A percentile compares a stretch with the other conserved stretches of the same genome.
Evolutionary conservation across 2,113 vertebrate species (phyloP).

Genomic region (Physeter macrocephalus): DNA sequence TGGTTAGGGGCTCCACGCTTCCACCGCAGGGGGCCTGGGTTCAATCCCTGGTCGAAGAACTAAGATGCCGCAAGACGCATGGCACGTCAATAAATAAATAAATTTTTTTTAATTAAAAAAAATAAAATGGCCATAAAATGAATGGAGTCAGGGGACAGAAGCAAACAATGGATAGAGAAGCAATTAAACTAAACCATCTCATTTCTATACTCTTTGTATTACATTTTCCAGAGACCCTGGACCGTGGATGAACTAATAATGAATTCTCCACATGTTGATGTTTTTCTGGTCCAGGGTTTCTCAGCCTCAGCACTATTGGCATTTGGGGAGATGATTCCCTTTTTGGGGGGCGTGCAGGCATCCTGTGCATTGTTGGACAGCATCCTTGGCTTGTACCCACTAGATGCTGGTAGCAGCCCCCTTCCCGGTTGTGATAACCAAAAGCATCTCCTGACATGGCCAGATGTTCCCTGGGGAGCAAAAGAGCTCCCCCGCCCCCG

Average conservation of each 20-base stretch:
- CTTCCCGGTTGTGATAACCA: not conserved
- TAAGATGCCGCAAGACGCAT: not conserved
- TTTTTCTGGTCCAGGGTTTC: not conserved
- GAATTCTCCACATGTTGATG: not conserved
- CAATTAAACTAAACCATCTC: not conserved
- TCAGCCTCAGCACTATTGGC: not conserved
- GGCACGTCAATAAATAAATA: not conserved
- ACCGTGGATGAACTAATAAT: not conserved
- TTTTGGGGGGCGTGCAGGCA: not conserved
- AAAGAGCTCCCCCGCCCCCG: not conserved
- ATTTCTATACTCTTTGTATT: not conserved
- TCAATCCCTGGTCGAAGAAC: not conserved
- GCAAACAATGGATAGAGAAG: not conserved
- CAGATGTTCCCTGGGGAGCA: not conserved
- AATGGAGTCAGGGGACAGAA: not conserved
- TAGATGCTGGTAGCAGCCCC: not conserved
- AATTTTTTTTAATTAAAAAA: not conserved
- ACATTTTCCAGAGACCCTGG: not conserved
- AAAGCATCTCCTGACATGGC: not conserved
- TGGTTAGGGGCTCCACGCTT: rapidly evolving
- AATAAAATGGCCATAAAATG: not conserved
- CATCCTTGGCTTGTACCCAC: not conserved
- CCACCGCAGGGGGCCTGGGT: rapidly evolving
- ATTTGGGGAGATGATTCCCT: not conserved
- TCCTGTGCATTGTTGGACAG: not conserved